Percentiles rank a stretch among this genome's conserved stretches.
These are phyloP conservation scores for Ephialtes manifestator DNA, from an alignment of 2,888 invertebrate genomes.

Conservation along the genomic window DNA sequence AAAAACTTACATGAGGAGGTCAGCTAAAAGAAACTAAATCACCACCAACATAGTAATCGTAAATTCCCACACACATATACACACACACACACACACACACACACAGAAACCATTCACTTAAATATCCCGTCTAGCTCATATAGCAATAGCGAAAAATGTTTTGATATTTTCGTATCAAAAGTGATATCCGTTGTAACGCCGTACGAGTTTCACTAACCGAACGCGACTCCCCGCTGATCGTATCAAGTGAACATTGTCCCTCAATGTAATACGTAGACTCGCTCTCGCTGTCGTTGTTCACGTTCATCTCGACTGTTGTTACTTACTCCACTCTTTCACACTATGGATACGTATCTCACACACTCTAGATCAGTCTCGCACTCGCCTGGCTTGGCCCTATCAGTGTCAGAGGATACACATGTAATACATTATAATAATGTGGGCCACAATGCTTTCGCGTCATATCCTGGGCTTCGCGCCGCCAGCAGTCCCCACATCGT, in stretches of 20 bases:
- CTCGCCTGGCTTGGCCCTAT: conserved; percentile 68
- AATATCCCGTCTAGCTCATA: background rate
- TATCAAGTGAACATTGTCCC: conserved; percentile 77
- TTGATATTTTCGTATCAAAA: conserved; percentile 11
- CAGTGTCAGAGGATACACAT: conserved; percentile 74
- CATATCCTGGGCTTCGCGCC: conserved; percentile 83
- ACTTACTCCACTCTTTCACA: conserved; percentile 49
- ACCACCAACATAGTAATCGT: too few species aligned
- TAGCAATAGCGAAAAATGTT: background rate
- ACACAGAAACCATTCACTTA: background rate
- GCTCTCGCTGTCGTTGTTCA: conserved; percentile 44
- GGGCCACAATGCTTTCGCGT: conserved; percentile 84
- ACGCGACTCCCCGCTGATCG: conserved; percentile 64
- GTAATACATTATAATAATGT: conserved; percentile 82
- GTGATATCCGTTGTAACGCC: conserved; percentile 8
- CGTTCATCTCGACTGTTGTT: conserved; percentile 45
- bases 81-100: background rate
- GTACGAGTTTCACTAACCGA: conserved; percentile 75
- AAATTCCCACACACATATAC: background rate
- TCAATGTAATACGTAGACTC: conserved; percentile 72
- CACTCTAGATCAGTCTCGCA: conserved; percentile 69
- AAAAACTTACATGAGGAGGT: too few species aligned
- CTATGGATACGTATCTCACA: conserved; percentile 24
- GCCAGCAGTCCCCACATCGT: conserved; percentile 48
- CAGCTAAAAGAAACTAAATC: too few species aligned